Evolutionary conservation across 2,888 invertebrate genomes (phyloP), one percentile per base, ranked within the genome.

Genomic region (Pinctada fucata): DNA sequence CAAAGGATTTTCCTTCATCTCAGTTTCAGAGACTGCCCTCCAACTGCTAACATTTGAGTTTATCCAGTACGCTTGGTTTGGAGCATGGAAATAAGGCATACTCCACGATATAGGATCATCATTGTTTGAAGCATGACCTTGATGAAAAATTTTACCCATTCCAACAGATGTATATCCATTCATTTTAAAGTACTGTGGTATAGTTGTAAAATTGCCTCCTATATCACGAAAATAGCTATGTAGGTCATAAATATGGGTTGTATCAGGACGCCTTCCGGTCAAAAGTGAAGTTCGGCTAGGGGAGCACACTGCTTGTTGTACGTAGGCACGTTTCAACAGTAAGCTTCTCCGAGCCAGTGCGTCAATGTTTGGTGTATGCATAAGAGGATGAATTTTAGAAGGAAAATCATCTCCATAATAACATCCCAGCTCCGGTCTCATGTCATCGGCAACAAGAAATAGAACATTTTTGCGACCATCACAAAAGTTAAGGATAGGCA

Each of bases 231-330:
- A 83, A 74, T 83, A 83, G 3, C 58, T 69, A 0, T 70, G 0
- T 1, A 81, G 75, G 75, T 83, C 79, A 66, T 79, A 82, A 58
- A 82, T 79, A 13, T 81, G 79, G 2, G 82, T 82, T 16, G 82
- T 79, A 70, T 83, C 83, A 1, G 83, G 81, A 3, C 83, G 78
- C 10, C 83, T 51, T 2, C 83, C 83, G 31, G 83, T 83, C 13
- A 83, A 63, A 48, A 83, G 48, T 47, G 72, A 72, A 3, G 72
- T 13, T 47, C 72, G 45, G 16, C 72, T 72, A 58, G 63, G 97
- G 0, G 96, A 97, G 92, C 97, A 97, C 1, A 97, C 93, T 0
- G 97, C 95, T 95, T 97, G 97, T 97, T 97, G 92, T 1, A 84
- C 70, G 94, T 93, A 81, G 1, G 95, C 95, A 84, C 95, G 94